Evolutionary conservation across 2,113 vertebrate genomes (phyloP).

Genomic region (Phrynosoma blainvillii): DNA sequence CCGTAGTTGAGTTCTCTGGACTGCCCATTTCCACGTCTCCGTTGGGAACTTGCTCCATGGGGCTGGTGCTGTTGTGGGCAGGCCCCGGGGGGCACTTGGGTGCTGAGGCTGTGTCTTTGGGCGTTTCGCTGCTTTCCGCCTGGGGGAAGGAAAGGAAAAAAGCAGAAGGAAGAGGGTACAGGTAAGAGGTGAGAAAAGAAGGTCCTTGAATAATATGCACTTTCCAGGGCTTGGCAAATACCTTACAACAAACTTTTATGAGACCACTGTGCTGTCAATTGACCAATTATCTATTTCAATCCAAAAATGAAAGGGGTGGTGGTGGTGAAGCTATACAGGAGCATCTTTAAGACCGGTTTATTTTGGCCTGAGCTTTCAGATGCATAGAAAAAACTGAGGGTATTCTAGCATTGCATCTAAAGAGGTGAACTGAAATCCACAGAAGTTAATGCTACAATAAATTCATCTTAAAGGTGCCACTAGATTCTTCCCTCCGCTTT

Average conservation of each 20-base stretch:
- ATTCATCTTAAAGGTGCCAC: no score
- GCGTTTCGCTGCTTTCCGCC: slow-evolving; percentile 83
- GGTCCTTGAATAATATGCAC: not conserved
- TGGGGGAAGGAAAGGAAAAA: slow-evolving; percentile 55
- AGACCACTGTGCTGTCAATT: not conserved
- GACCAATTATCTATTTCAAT: no score
- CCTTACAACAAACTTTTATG: no score
- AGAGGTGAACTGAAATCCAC: no score
- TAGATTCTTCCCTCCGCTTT: no score
- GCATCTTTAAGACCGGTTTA: no score
- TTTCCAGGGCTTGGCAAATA: not conserved
- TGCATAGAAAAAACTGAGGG: no score
- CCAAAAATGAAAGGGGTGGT: no score
- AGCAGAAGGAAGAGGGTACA: not conserved
- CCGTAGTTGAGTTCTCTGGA: slow-evolving; percentile 78
- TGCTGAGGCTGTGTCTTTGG: slow-evolving; percentile 78
- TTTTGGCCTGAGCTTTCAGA: no score
- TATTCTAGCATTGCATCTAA: no score
- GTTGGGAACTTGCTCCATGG: slow-evolving; percentile 85
- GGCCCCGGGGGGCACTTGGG: slow-evolving; percentile 78
- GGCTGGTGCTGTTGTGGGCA: slow-evolving; percentile 74
- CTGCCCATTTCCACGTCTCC: slow-evolving; percentile 84
- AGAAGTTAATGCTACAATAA: no score
- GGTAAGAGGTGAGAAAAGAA: not conserved
- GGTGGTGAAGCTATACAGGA: no score